Conservation (phyloP, 2,888 invertebrate genomes). For the Cerastis rubricosa region DNA sequence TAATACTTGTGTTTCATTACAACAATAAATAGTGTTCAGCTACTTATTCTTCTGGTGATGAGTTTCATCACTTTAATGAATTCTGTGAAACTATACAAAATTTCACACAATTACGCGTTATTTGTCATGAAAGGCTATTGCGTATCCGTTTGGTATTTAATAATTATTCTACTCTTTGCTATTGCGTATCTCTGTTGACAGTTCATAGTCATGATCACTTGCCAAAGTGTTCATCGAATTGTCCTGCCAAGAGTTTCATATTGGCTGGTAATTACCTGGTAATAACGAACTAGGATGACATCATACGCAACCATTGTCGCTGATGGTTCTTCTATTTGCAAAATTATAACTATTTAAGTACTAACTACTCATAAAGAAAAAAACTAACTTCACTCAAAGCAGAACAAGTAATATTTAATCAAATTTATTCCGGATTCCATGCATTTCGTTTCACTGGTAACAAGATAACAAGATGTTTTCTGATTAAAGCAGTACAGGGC, state of each 20-base stretch:
- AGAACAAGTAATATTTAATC: background rate
- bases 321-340: background rate
- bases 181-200: no score
- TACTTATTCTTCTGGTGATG: slow-evolving; percentile 1
- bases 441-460: background rate
- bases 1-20: slow-evolving; percentile 25
- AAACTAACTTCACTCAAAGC: background rate
- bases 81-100: slow-evolving; percentile 4
- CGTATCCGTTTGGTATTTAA: no score
- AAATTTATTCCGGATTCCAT: slow-evolving; percentile 21
- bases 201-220: no score
- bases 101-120: slow-evolving; percentile 2
- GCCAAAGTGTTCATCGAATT: no score
- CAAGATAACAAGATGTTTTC: slow-evolving; percentile 19
- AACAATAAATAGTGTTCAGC: slow-evolving; percentile 14
- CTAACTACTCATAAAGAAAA: background rate
- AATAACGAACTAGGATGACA: no score
- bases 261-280: no score
- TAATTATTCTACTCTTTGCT: no score
- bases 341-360: background rate
- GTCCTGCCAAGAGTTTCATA: no score
- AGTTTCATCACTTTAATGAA: slow-evolving; percentile 32
- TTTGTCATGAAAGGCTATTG: background rate
- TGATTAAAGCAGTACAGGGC: slow-evolving; percentile 28
- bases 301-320: no score